These are phyloP conservation scores for Trematocara variabile DNA, from an alignment of 2,113 vertebrate species.

Conservation along the genomic window DNA sequence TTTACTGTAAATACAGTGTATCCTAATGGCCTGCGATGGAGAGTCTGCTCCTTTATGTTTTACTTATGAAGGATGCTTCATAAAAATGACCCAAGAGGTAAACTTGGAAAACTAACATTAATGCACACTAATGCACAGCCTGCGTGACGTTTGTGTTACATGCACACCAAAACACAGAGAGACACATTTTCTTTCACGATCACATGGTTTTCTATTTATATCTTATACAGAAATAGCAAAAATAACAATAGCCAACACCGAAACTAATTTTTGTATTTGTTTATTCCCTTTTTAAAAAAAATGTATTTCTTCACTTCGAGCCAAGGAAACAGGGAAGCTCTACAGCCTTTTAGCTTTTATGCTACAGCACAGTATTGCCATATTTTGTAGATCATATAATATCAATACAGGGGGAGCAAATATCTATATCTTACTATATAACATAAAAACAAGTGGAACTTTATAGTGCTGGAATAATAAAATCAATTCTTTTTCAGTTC, in stretches of 20 bases:
- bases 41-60: slow-evolving; percentile 37
- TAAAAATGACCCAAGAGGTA: neutral
- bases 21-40: slow-evolving; percentile 30
- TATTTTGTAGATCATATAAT: neutral
- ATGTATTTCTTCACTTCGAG: neutral
- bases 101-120: neutral
- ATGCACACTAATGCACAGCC: neutral
- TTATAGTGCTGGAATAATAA: neutral
- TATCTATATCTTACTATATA: neutral
- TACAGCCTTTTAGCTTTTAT: neutral
- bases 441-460: neutral
- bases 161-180: neutral
- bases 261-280: neutral
- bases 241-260: neutral
- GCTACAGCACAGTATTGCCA: neutral
- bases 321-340: neutral
- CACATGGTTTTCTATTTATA: neutral
- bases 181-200: neutral
- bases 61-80: slow-evolving; percentile 39
- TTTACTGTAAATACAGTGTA: slow-evolving; percentile 42
- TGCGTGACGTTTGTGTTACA: neutral
- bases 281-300: rapidly evolving
- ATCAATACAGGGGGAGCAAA: neutral
- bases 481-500: neutral
- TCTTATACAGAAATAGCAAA: neutral